Base-by-base conservation (phyloP, 2,113 vertebrate species). In the Amblyornis subalaris region DNA sequence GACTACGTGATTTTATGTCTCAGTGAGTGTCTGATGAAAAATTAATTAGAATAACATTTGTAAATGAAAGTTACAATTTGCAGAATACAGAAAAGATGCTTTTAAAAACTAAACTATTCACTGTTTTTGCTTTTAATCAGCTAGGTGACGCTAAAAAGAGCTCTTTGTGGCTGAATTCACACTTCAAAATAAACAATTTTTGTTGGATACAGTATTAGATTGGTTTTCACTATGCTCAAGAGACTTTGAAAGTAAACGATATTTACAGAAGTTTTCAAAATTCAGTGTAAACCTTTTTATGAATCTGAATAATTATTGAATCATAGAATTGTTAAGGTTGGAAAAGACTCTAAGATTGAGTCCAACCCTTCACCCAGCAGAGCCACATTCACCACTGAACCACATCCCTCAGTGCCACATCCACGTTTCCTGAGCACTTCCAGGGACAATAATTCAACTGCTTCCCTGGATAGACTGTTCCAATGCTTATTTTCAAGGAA, bases 271-370 rank as follows among this genome's bases (percentile, higher is more conserved):
- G 7, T 45, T 71, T 67, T 58, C 14, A 25, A 88, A 45, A 67
- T 48, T 40, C 24, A 20, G 3, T 36, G 13, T 40, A 83, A 66
- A 9, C 4, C 40, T n/a, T 55, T 70, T 48, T 19, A 36, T 14
- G 5, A 44, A 60, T 22, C 7, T 51, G 33, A 85, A 54, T 42
- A 40, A 44, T 16, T 3, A 20, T 57, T 14, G 1, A 48, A 42
- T 51, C 14, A 48, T 18, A 19, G 31, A 79, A 19, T 72, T 36
- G 9, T 26, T 50, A 13, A 50, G 7, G 2, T 15, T 65, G 42
- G 25, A 15, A 36, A 57, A 36, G 42, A 79, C 9, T 12, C 21
- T 50, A 50, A 42, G 17, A 19, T 2, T 0, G 0, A 48, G 29
- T 22, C 9, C 47, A 33, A 6, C 26, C 22, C 22, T 23, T 22